Evolutionary conservation across 2,888 invertebrate genomes (phyloP), one percentile per base, ranked within the genome.

Genomic region (Erynnis tages): DNA sequence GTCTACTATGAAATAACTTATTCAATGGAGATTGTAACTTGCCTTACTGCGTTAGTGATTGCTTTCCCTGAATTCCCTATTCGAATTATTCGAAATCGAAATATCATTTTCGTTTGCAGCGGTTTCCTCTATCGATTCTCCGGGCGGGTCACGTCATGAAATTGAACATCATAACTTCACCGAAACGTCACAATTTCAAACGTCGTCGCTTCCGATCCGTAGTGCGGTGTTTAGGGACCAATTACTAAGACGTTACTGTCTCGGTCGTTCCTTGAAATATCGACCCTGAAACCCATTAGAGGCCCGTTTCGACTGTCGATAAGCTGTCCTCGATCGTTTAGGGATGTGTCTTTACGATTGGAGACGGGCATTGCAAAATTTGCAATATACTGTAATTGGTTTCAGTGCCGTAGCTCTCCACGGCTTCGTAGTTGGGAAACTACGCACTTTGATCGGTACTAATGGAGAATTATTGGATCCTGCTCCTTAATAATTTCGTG

Each of bases 251-350:
- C 68, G 69, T 76, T 73, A 69, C 58, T 65, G 63, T 57, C 57
- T 66, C 67, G 66, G 68, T 67, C 66, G 64, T 62, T 59, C 68
- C 62, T 76, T 86, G 76, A 85, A 82, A 80, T 87, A 87, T 83
- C 81, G 79, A 80, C 81, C 80, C 73, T 74, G 71, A 76, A 76
- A 74, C 67, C 79, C 79, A 85, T 86, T 86, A 86, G 71, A 73
- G 76, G 73, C 73, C 76, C 79, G 69, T 70, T 72, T 14, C 66
- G 63, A 62, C 65, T 74, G 71, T 68, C 69, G 75, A 79, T 81
- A 82, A 83, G 77, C 73, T 75, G 72, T 76, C 77, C 77, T 75
- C 68, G 72, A 73, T 66, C 76, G 70, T 76, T 78, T 76, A 71
- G 71, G 75, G 76, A 67, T 71, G 68, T 71, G 65, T 66, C 66